These are phyloP conservation scores for Stegodyphus dumicola DNA, from an alignment of 1,140 invertebrate genomes.

Conservation along the genomic window DNA sequence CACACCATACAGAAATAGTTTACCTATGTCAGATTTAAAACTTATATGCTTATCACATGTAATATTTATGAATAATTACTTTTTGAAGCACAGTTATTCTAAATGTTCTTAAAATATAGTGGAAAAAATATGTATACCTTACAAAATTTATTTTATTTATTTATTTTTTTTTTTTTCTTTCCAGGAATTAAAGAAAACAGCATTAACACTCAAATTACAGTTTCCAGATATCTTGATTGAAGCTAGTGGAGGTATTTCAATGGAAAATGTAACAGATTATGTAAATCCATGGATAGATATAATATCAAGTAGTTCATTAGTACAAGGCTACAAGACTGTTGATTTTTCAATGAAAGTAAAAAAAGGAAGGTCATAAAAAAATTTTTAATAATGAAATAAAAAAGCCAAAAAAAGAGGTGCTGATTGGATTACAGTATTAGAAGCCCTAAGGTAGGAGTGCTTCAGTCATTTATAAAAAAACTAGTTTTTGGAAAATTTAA, in stretches of 20 bases:
- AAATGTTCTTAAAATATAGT: too few species aligned
- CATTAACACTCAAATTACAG: constrained; percentile 66
- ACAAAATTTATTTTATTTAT: neutral
- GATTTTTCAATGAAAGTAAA: constrained; percentile 70
- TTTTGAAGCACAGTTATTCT: too few species aligned
- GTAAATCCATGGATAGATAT: constrained; percentile 68
- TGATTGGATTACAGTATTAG: too few species aligned
- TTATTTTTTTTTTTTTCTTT: constrained; percentile 29
- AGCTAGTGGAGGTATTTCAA: constrained; percentile 69
- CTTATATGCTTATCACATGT: too few species aligned
- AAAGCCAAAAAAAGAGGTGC: neutral
- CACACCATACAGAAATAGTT: too few species aligned
- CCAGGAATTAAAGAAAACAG: constrained; percentile 65
- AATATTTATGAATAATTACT: too few species aligned
- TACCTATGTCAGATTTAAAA: too few species aligned
- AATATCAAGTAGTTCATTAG: constrained; percentile 69
- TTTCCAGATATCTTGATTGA: constrained; percentile 68
- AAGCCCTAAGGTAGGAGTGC: too few species aligned
- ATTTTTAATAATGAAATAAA: neutral
- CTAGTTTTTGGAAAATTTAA: too few species aligned
- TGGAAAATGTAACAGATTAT: constrained; percentile 66
- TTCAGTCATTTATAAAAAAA: too few species aligned
- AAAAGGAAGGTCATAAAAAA: neutral
- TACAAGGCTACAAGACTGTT: constrained; percentile 69
- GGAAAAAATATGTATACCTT: neutral